phyloP scores from a whole-genome alignment of 1,140 invertebrate genomes.

The Dryas iulia region DNA sequence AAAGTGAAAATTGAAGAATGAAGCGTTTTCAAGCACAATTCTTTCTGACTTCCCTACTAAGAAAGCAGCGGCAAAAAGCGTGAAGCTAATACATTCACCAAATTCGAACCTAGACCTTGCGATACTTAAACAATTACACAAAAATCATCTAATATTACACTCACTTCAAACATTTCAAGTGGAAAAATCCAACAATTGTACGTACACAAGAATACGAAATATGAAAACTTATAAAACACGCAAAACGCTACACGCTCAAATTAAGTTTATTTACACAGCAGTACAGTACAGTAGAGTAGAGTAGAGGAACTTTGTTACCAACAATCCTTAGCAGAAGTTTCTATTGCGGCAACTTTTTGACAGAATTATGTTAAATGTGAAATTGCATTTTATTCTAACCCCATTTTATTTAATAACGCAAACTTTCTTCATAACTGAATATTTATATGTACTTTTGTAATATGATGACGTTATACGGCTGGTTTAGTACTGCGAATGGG shows the following conservation, averaged over 20 bases:
- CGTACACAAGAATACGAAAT: not conserved
- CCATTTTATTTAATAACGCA: not conserved
- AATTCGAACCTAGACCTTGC: no score
- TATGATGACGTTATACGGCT: not conserved
- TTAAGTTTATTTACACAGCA: not conserved
- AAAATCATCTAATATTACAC: no score
- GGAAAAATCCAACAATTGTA: not conserved
- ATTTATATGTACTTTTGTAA: not conserved
- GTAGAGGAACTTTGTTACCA: constrained; percentile 13
- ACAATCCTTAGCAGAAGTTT: constrained; percentile 17
- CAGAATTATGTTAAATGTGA: constrained; percentile 13
- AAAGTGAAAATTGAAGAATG: no score
- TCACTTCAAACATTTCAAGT: no score
- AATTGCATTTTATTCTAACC: constrained; percentile 5
- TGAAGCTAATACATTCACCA: no score
- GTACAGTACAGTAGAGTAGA: no score
- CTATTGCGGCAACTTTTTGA: constrained; percentile 11
- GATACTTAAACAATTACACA: no score
- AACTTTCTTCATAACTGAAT: constrained; percentile 1
- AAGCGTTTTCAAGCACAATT: no score
- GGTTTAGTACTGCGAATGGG: not conserved
- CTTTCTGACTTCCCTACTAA: no score
- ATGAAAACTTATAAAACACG: not conserved
- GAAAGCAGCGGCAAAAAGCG: no score
- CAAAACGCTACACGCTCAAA: not conserved